Base-by-base conservation (phyloP, 1,140 invertebrate genomes). In the Augochlora pura region DNA sequence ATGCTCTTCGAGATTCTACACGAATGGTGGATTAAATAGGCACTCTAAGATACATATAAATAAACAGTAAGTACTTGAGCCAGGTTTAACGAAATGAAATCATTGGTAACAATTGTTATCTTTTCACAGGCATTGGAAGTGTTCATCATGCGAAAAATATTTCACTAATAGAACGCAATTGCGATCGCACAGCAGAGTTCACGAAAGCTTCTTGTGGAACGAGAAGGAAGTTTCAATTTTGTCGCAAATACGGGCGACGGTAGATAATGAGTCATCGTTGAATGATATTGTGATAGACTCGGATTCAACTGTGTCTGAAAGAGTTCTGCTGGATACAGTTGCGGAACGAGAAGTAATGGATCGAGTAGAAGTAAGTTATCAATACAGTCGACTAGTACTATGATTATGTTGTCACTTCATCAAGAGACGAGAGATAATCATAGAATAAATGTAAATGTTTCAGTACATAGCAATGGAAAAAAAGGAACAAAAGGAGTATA, bases 291-390 rank as follows among this genome's bases (percentile, higher is more conserved):
- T 6, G 52, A n/a, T 72, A 87, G 69, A 82, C 21, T 7, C 78
- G 0, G 90, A 88, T 27, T 77, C 89, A 1, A 86, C 92, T 9
- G 83, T 95, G 4, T 94, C 94, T 0, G 93, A 95, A 74, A 94
- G 93, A 85, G 91, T 95, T 23, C 86, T 94, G 1, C 86, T 94
- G 54, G 94, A 94, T n/a, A 94, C 89, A 7, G 86, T 89, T 18
- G 88, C 89, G 1, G 91, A 92, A 46, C 88, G 73, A 12, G 86
- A 90, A 21, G 85, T 85, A n/a, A 88, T 91, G 67, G 90, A 90
- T 62, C 64, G 57, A 10, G 32, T 62, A 8, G 38, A 82, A n/a
- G 87, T 87, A 67, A 77, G 21, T 57, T 57, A 18, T 54, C 8
- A 16, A 54, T 5, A 54, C 18, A 54, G 3, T 1, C 18, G 5